A percentile compares a stretch with the other conserved stretches of the same genome.
Evolutionary conservation across 2,888 invertebrate species (phyloP).

Genomic region (Lasiommata megera): DNA sequence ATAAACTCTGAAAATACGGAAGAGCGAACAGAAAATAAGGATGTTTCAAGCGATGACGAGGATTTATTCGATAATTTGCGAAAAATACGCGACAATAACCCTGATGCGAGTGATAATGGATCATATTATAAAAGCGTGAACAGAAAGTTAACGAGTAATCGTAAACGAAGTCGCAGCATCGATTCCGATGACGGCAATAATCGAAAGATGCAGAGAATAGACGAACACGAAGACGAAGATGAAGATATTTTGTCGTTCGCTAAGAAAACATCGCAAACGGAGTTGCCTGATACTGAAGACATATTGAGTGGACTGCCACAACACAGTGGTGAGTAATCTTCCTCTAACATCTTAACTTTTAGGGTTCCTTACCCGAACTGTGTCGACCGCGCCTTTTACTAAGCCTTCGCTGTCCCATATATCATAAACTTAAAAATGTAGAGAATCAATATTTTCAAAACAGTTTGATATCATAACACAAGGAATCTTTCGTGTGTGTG

Average conservation of each 20-base stretch:
- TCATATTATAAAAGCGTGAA: conserved; percentile 11
- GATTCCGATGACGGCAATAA: conserved; percentile 52
- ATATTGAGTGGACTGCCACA: conserved; percentile 52
- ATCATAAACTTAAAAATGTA: too few species aligned
- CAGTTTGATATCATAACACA: too few species aligned
- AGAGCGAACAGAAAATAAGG: conserved; percentile 25
- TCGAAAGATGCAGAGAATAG: conserved; percentile 64
- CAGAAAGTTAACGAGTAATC: conserved; percentile 16
- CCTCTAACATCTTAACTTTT: background rate
- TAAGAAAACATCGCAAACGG: conserved; percentile 63
- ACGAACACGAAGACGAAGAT: conserved; percentile 51
- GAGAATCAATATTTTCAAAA: too few species aligned
- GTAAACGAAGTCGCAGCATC: conserved; percentile 45
- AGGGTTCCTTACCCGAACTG: too few species aligned
- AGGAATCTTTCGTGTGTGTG: too few species aligned
- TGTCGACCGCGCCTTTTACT: too few species aligned
- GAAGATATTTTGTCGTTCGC: conserved; percentile 71
- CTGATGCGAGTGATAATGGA: background rate
- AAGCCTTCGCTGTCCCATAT: too few species aligned
- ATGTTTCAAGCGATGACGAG: conserved; percentile 47
- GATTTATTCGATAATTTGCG: conserved; percentile 68
- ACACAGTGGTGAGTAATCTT: conserved; percentile 52
- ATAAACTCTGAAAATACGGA: conserved; percentile 4
- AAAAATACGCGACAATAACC: conserved; percentile 50
- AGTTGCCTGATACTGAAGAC: conserved; percentile 67